Conservation (phyloP, 1,140 invertebrate genomes). For the Eupeodes corollae region DNA sequence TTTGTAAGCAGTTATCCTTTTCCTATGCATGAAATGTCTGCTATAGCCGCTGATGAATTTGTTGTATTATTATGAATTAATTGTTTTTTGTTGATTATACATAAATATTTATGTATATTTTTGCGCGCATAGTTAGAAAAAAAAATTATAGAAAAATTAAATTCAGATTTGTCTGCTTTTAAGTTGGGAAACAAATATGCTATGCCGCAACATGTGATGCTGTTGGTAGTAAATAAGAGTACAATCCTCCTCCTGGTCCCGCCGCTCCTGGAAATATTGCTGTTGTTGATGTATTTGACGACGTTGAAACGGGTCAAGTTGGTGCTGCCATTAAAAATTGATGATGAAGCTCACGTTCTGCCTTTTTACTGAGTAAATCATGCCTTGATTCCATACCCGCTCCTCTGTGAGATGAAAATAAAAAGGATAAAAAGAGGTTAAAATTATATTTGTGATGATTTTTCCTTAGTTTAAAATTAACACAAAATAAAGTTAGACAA, state of each 20-base stretch:
- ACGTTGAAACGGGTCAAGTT: slow-evolving; percentile 34
- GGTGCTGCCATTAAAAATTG: slow-evolving; percentile 36
- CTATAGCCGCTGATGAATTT: not conserved
- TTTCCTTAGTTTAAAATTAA: no score
- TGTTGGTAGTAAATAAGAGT: slow-evolving; percentile 31
- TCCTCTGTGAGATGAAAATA: slow-evolving; percentile 24
- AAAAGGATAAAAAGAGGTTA: slow-evolving; percentile 1
- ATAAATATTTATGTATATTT: no score
- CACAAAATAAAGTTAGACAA: no score
- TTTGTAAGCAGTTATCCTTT: not conserved
- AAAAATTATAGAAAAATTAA: no score
- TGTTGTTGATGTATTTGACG: slow-evolving; percentile 17
- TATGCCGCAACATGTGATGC: slow-evolving; percentile 28
- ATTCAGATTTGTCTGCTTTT: not conserved
- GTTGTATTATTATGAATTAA: not conserved
- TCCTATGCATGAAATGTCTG: not conserved
- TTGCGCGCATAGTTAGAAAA: no score
- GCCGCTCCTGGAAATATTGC: slow-evolving; percentile 14
- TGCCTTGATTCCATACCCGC: slow-evolving; percentile 39
- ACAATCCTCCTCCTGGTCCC: slow-evolving; percentile 19
- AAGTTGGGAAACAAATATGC: slow-evolving; percentile 10
- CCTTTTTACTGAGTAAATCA: slow-evolving; percentile 36
- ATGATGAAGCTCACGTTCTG: slow-evolving; percentile 34
- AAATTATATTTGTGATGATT: no score
- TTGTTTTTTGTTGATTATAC: no score